Base-by-base conservation (phyloP, 2,888 invertebrate species). In the Fissipunctia ypsillon region DNA sequence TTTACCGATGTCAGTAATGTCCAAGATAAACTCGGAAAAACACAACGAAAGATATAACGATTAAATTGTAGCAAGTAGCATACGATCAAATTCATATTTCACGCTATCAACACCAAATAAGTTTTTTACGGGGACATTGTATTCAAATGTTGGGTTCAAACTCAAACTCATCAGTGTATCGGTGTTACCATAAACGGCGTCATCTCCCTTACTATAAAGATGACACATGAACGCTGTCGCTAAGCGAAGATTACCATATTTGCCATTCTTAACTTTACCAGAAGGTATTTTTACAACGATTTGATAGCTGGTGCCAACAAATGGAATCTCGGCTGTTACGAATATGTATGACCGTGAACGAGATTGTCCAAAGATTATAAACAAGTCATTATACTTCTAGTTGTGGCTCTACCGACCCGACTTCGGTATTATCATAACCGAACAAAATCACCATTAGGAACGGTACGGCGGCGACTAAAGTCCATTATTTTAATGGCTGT, bases 301-400 rank as follows among this genome's bases (percentile, higher is more conserved):
- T 75, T 72, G 67, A 77, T 66, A 43, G 60, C 76, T 89, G 93
- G 93, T 93, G 93, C 93, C 92, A 91, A 76, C 70, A 70, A 86
- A 81, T 80, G 71, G 78, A 76, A 80, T 75, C 73, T 78, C 76
- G 56, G 77, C 76, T 81, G 84, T 88, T 90, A 88, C 88, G 80
- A 87, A 91, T 91, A 88, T 89, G 84, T 86, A 84, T 78, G 85
- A 67, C 85, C 79, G 69, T 83, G 83, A 78, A 80, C 48, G 69
- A 87, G 83, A 88, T 87, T 82, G 72, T 68, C 48, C 25, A 72
- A 69, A 77, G 66, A 89, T 88, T 90, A 91, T 90, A 91, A 93
- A 92, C 90, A 91, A 89, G 88, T 88, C 84, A 85, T 89, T 90
- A 91, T 88, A 85, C 80, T 84, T 86, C 85, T 84, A 83, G 89